Evolutionary conservation across 2,797 vertebrate species (phyloP), one percentile per base, ranked within the genome.

Genomic region (Dermochelys coriacea): DNA sequence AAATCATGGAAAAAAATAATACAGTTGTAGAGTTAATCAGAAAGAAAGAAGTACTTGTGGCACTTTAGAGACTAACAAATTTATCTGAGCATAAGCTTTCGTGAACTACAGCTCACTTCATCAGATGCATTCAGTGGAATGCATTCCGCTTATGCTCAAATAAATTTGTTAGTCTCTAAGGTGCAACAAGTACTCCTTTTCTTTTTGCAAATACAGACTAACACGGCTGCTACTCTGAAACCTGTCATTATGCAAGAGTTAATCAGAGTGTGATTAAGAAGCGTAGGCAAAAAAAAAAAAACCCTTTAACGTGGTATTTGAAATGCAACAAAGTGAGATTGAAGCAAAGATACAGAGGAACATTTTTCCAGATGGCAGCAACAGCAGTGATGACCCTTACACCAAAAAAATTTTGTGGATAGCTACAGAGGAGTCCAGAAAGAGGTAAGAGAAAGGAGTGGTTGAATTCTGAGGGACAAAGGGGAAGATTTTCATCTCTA

Each of bases 311-410:
- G 51, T 37, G 34, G 34, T 64, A 84, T 83, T n/a, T 83, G 10
- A 86, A 90, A 88, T 86, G 51, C 6, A 74, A 50, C 9, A 88
- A 29, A 68, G 52, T 55, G 7, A 61, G 82, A 85, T 74, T 11
- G 31, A 59, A 1, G n/a, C 31, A 87, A 81, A 5, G 14, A 77
- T 80, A 34, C 37, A 57, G 12, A 45, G 2, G 50, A 37, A 54
- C 3, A 74, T 19, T 83, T 74, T 31, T 79, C 6, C 21, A 80
- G 19, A 51, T 19, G 6, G 45, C n/a, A 77, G 31, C 71, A 50
- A 49, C 21, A 79, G 49, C 11, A 52, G 29, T 47, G 4, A 37
- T 1, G 8, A 3, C 34, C 31, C 80, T 59, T 51, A 6, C 64
- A 80, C 51, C 14, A 61, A 54, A 1, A 31, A 49, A n/a, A 52